A percentile compares a stretch with the other conserved stretches of the same genome.
phyloP scores from a whole-genome alignment of 2,888 invertebrate genomes.

The Cantharis lateralis region DNA sequence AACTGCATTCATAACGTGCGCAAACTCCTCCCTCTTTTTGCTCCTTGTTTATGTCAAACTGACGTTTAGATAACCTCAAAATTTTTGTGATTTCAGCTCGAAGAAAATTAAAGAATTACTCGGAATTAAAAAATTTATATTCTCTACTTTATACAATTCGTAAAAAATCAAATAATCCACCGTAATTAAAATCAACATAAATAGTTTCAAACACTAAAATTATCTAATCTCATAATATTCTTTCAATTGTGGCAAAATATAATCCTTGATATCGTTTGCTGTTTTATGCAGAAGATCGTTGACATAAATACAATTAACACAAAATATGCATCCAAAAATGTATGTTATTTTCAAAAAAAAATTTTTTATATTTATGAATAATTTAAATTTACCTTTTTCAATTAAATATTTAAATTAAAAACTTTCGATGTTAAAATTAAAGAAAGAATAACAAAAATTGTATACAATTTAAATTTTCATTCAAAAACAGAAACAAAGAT shows the following conservation, averaged over 20 bases:
- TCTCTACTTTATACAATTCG: background rate
- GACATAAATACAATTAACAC: constrained; percentile 49
- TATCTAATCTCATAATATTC: constrained; percentile 38
- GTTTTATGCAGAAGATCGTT: constrained; percentile 47
- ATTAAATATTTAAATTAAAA: no score
- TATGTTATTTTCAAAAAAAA: no score
- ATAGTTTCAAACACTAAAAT: background rate
- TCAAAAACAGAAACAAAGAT: background rate
- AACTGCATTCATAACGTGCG: background rate
- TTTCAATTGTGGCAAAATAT: constrained; percentile 43
- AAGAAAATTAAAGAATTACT: background rate
- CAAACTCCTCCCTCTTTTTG: no score
- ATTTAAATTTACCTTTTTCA: no score
- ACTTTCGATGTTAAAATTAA: no score
- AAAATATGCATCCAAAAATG: no score
- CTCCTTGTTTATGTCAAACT: no score
- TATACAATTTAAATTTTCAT: background rate
- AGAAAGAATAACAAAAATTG: no score
- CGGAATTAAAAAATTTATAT: background rate
- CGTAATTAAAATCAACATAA: no score
- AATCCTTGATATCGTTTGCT: constrained; percentile 45
- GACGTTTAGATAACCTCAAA: no score
- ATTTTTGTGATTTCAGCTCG: no score
- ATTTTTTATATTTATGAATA: no score
- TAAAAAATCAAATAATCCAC: background rate